Evolutionary conservation across 2,888 invertebrate species (phyloP).

Genomic region (Lathronympha strigana): DNA sequence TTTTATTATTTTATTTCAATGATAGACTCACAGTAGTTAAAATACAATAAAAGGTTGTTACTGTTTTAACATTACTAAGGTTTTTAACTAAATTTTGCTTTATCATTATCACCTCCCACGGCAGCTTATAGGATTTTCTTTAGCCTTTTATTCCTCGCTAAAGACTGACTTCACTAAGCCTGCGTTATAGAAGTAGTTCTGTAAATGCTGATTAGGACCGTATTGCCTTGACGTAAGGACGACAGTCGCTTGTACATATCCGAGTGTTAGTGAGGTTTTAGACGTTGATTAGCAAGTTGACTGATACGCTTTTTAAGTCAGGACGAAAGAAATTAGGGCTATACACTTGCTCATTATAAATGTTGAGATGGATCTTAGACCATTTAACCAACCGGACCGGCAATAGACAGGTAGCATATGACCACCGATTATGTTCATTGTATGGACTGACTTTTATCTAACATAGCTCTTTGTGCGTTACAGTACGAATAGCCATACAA

Average conservation of each 20-base stretch:
- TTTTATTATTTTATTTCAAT: too few species aligned
- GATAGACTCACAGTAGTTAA: too few species aligned
- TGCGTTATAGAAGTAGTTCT: conserved; percentile 23
- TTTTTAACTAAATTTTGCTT: not conserved
- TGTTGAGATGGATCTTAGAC: not conserved
- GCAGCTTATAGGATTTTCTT: conserved; percentile 36
- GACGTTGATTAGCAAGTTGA: not conserved
- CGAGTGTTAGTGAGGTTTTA: conserved; percentile 10
- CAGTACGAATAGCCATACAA: too few species aligned
- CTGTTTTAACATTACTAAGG: not conserved
- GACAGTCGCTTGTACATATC: conserved; percentile 38
- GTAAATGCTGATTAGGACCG: conserved; percentile 31
- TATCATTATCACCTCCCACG: conserved; percentile 2
- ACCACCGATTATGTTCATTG: too few species aligned
- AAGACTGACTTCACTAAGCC: conserved; percentile 40
- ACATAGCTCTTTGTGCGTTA: too few species aligned
- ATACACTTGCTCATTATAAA: not conserved
- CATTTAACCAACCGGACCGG: too few species aligned
- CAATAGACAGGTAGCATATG: too few species aligned
- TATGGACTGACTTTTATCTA: too few species aligned
- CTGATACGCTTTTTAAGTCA: conserved; percentile 5
- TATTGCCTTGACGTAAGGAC: conserved; percentile 36
- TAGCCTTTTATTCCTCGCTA: conserved; percentile 38
- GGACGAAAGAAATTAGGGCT: not conserved
- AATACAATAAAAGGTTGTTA: conserved; percentile 29